Percentiles rank a stretch among this genome's conserved stretches.
phyloP scores from a whole-genome alignment of 2,888 invertebrate genomes.

The Pteria penguin region DNA sequence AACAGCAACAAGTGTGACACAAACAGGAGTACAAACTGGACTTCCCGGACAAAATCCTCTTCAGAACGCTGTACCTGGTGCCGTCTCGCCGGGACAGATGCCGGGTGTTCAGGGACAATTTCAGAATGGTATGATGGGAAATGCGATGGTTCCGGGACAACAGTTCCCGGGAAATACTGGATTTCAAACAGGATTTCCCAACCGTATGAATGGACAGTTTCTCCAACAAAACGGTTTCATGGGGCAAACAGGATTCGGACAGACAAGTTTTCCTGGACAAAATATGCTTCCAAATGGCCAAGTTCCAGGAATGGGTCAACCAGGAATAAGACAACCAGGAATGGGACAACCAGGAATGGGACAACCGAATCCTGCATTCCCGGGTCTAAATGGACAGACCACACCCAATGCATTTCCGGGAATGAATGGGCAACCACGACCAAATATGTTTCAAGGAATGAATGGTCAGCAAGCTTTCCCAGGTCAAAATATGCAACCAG shows the following conservation, averaged over 20 bases:
- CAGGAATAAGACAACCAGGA: too few relatives aligned
- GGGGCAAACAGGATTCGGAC: conserved; percentile 17
- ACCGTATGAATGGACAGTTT: background rate
- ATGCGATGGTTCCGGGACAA: background rate
- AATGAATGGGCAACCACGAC: background rate
- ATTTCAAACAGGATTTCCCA: background rate
- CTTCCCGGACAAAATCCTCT: background rate
- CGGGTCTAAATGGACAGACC: too few relatives aligned
- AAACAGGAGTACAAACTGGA: background rate
- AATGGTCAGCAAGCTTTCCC: too few relatives aligned
- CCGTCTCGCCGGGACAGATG: background rate
- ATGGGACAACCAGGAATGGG: too few relatives aligned
- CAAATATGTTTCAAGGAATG: background rate
- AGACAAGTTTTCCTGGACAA: too few relatives aligned
- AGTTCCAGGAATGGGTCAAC: too few relatives aligned
- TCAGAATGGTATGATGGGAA: background rate
- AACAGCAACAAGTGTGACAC: background rate
- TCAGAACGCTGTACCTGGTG: background rate
- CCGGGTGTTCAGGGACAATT: background rate
- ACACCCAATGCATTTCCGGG: too few relatives aligned
- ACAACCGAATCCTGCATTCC: too few relatives aligned
- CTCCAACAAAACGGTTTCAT: background rate
- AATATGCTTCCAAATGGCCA: too few relatives aligned
- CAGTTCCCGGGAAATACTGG: conserved; percentile 6
- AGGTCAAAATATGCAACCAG: conserved; percentile 1